phyloP scores from a whole-genome alignment of 2,113 vertebrate species.

The Pteropus alecto region DNA sequence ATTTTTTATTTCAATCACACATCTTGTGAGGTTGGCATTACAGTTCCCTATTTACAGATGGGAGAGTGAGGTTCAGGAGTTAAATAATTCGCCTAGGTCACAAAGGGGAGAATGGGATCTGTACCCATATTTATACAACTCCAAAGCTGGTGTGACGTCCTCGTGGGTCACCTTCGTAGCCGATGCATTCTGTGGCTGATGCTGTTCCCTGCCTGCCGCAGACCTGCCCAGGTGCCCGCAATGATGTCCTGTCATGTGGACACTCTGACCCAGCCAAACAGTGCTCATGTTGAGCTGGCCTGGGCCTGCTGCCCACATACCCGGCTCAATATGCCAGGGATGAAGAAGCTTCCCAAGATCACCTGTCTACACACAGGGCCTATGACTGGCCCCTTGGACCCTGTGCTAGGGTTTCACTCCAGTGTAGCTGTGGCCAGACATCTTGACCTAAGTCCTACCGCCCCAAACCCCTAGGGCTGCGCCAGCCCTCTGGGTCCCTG shows the following conservation, averaged over 20 bases:
- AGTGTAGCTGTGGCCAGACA: neutral
- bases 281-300: neutral
- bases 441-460: neutral
- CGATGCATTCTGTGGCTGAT: neutral
- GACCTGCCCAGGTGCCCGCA: neutral
- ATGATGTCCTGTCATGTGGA: neutral
- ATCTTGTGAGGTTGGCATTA: neutral
- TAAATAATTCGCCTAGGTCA: neutral
- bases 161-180: fast-evolving
- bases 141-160: neutral
- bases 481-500: neutral
- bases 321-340: neutral
- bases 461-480: neutral
- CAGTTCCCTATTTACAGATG: neutral
- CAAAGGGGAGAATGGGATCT: neutral
- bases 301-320: neutral
- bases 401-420: neutral
- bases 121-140: no score
- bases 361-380: neutral
- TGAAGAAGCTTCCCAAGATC: neutral
- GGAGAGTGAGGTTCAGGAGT: neutral
- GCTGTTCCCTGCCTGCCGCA: neutral
- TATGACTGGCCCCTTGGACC: neutral
- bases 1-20: neutral
- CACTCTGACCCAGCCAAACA: neutral